Percentiles rank a stretch among this genome's conserved stretches.
Evolutionary conservation across 1,140 invertebrate genomes (phyloP).

Genomic region (Heterodera schachtii): DNA sequence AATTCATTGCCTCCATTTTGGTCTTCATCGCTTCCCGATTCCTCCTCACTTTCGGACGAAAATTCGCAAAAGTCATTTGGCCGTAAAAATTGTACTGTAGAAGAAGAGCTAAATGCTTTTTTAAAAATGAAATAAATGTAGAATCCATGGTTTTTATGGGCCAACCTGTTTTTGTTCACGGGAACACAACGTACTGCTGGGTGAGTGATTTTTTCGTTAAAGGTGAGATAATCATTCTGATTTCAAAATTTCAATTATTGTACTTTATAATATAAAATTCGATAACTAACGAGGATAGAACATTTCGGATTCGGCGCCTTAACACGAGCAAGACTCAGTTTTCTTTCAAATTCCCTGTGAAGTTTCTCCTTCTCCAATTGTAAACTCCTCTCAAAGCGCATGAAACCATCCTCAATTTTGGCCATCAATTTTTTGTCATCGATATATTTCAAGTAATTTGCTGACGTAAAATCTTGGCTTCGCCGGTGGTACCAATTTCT

Average conservation of each 20-base stretch:
- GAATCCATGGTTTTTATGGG: too few relatives aligned
- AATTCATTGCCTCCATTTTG: neutral
- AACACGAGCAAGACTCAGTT: neutral
- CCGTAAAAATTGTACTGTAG: conserved; percentile 1
- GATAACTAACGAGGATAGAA: neutral
- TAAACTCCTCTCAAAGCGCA: neutral
- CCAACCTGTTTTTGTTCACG: too few relatives aligned
- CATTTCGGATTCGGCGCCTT: neutral
- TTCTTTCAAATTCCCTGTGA: conserved; percentile 14
- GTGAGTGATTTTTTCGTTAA: neutral
- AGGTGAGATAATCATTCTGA: neutral
- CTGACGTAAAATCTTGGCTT: conserved; percentile 24
- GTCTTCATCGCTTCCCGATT: conserved; percentile 11
- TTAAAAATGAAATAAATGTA: too few relatives aligned
- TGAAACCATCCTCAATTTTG: neutral
- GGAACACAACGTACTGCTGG: neutral
- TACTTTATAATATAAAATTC: conserved; percentile 8
- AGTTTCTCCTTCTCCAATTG: conserved; percentile 3
- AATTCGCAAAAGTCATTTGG: conserved; percentile 18
- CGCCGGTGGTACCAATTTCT: conserved; percentile 23
- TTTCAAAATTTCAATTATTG: neutral
- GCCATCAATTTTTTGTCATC: neutral
- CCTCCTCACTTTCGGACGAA: conserved; percentile 10
- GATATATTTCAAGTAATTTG: conserved; percentile 20
- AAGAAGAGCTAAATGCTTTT: neutral